Percentiles rank a stretch among this genome's conserved stretches.
Evolutionary conservation across 1,140 invertebrate species (phyloP).

Genomic region (Listronotus oregonensis): DNA sequence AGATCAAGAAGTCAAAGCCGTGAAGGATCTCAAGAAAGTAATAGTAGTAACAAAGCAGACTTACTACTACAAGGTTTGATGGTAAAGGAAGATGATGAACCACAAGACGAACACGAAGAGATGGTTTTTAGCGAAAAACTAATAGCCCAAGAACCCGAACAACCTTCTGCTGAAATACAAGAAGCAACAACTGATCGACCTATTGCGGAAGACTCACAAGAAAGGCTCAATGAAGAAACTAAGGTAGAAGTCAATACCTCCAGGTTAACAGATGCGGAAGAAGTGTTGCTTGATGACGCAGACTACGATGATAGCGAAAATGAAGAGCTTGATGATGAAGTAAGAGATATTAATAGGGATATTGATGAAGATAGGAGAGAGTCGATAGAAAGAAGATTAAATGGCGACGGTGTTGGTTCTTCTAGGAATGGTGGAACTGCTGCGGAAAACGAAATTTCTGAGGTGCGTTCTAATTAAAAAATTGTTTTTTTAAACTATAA

Average conservation of each 20-base stretch:
- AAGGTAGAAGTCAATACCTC: too few species aligned
- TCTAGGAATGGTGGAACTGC: slow-evolving; percentile 40
- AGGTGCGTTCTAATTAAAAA: slow-evolving; percentile 3
- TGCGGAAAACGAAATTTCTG: slow-evolving; percentile 44
- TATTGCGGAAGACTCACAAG: too few species aligned
- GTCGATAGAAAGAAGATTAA: slow-evolving; percentile 24
- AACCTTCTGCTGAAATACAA: too few species aligned
- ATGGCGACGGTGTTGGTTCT: slow-evolving; percentile 32
- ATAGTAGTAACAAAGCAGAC: not conserved
- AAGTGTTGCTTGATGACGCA: slow-evolving; percentile 42
- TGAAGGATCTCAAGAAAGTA: slow-evolving; percentile 1
- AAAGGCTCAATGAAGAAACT: too few species aligned
- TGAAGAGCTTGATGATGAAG: slow-evolving; percentile 35
- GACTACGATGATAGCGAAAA: slow-evolving; percentile 46
- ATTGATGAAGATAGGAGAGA: slow-evolving; percentile 24
- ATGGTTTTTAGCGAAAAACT: not conserved
- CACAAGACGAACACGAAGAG: not conserved
- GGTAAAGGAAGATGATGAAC: not conserved
- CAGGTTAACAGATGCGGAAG: slow-evolving; percentile 15
- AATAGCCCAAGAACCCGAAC: too few species aligned
- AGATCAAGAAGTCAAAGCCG: not conserved
- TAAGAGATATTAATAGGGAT: slow-evolving; percentile 39
- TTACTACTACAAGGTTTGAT: slow-evolving; percentile 2
- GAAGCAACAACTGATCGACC: too few species aligned
- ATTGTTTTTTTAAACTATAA: not conserved